Evolutionary conservation across 1,140 invertebrate species (phyloP), one percentile per base, ranked within the genome.

Genomic region (Cherax destructor): DNA sequence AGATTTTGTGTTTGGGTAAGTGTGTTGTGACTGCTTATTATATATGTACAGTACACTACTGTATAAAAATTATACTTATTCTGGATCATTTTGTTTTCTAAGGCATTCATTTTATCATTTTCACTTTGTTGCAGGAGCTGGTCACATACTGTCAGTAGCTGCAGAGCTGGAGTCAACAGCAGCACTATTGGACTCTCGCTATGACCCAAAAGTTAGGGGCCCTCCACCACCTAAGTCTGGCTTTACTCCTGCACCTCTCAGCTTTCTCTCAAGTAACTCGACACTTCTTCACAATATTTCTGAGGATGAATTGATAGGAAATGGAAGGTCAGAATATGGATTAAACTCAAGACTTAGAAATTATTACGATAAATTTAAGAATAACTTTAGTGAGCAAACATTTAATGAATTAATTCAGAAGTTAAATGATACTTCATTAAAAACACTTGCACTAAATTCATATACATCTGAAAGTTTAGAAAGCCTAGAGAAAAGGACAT

Each of bases 61-160:
- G 52, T 56, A 56, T 13, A 56, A 56, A 56, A 56, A 6, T 56
- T 56, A 10, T 56, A 56, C 52, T 56, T 56, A 56, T 56, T 56
- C 9, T 56, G 52, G 13, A 56, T 56, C 4, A 1, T 56, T 10
- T 56, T 56, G 13, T 56, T 56, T 56, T 13, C 52, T 56, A 5
- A 56, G 30, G 13, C 13, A 56, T 56, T 56, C 52, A 56, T 56
- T 9, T 56, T 9, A 56, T 56, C 9, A 56, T 10, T 56, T 9
- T 56, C 13, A 7, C 9, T 56, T 9, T 56, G 1, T 74, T 74
- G 4, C 94, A 94, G 94, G 94, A 91, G 94, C 94, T 94, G 84
- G 94, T 94, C 72, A 95, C 95, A 21, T 95, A 95, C 93, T 95
- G 95, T 91, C 95, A 95, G 89, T 94, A 87, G 78, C 94, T 86